Percentiles rank a stretch among this genome's conserved stretches.
phyloP scores from a whole-genome alignment of 2,888 invertebrate species.

The Clivina fossor region DNA sequence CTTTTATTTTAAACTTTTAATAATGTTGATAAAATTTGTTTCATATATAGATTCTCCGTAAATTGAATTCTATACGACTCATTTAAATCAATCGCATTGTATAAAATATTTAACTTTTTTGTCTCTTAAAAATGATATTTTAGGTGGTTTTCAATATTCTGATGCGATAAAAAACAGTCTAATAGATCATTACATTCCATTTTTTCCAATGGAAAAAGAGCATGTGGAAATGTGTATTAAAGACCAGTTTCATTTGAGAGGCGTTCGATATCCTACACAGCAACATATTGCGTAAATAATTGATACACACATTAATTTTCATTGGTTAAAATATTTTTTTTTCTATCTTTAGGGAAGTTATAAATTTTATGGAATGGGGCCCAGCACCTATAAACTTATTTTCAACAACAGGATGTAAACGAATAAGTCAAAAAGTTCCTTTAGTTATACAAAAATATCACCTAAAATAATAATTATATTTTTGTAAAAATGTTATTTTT shows the following conservation, averaged over 20 bases:
- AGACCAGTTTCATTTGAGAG: conserved; percentile 60
- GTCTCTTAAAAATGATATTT: too few species aligned
- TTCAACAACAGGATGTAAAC: conserved; percentile 87
- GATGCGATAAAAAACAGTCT: conserved; percentile 80
- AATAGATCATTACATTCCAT: conserved; percentile 93
- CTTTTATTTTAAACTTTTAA: too few species aligned
- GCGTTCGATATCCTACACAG: conserved; percentile 42
- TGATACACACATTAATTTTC: not conserved
- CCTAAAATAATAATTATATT: not conserved
- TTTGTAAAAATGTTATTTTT: too few species aligned
- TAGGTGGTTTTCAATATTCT: conserved; percentile 83
- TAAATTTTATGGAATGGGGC: conserved; percentile 71
- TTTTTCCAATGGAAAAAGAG: conserved; percentile 83
- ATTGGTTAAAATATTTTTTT: too few species aligned
- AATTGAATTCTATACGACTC: too few species aligned
- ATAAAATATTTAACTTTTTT: too few species aligned
- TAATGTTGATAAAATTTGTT: too few species aligned
- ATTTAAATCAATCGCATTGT: too few species aligned
- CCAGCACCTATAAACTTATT: conserved; percentile 74
- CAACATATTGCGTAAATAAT: conserved; percentile 47
- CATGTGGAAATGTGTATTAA: conserved; percentile 80
- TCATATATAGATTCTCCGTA: too few species aligned
- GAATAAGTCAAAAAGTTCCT: conserved; percentile 77
- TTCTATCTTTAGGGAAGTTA: conserved; percentile 65
- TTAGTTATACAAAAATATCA: conserved; percentile 38